Evolutionary conservation across 1,140 invertebrate species (phyloP).

Genomic region (Eufriesea mexicana): DNA sequence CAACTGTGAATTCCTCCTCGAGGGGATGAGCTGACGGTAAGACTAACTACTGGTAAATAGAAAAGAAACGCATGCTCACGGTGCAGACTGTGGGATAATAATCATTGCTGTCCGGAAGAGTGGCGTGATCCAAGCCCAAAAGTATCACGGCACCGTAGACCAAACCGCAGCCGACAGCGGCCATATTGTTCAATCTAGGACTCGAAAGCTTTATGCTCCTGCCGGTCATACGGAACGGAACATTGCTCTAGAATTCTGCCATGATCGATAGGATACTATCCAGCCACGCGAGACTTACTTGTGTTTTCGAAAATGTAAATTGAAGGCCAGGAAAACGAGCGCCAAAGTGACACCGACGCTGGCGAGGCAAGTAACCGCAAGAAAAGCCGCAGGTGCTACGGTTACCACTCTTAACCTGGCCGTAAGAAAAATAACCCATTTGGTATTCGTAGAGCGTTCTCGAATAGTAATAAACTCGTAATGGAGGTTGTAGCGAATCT

Average conservation of each 20-base stretch:
- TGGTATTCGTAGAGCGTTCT: not conserved
- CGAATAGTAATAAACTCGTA: not conserved
- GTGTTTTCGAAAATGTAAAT: constrained; percentile 92
- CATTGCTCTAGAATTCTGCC: not conserved
- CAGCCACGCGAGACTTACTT: constrained; percentile 84
- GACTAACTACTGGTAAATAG: not conserved
- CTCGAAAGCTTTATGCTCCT: constrained; percentile 96
- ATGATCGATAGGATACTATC: not conserved
- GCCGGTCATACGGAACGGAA: constrained; percentile 41
- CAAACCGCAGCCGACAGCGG: constrained; percentile 95
- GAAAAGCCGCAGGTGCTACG: constrained; percentile 89
- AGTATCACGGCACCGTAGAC: constrained; percentile 97
- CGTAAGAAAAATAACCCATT: constrained; percentile 30
- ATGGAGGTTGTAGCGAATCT: not conserved
- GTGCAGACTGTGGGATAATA: constrained; percentile 92
- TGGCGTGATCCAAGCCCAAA: constrained; percentile 92
- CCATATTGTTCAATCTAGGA: constrained; percentile 97
- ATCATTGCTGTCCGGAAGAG: constrained; percentile 85
- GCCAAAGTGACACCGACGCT: constrained; percentile 90
- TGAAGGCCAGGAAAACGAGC: constrained; percentile 91
- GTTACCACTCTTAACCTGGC: constrained; percentile 88
- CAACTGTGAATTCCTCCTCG: not conserved
- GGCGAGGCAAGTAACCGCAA: constrained; percentile 87
- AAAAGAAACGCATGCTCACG: constrained; percentile 84
- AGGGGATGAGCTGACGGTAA: no score